Evolutionary conservation across 2,113 vertebrate species (phyloP), one percentile per base, ranked within the genome.

Genomic region (Mystacornis crossleyi): DNA sequence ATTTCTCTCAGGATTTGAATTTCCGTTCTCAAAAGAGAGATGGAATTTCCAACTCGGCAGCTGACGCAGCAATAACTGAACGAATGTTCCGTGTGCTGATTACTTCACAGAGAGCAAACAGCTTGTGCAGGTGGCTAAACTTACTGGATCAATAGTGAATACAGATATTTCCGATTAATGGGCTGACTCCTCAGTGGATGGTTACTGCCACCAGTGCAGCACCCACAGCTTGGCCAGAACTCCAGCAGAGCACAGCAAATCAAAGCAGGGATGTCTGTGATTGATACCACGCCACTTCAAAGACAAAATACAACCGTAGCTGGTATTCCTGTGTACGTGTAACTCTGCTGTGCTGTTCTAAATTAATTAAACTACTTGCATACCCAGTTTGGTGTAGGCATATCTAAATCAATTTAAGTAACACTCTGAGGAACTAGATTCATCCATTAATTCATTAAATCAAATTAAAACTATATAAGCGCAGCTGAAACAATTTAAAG

Each of bases 371-470:
- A 50, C 61, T 86, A 70, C 33, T 61, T 95, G 50, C 24, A 73
- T 73, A 88, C 18, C 25, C 48, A 86, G 10, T 55, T 90, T 60
- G 58, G 15, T 43, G n/a, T 12, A 89, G 75, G 81, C 9, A 40
- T 23, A 86, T 42, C 92, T 77, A 74, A 93, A 90, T 66, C 17
- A 40, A 62, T 77, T 88, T 83, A 61, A 90, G 18, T 60, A 88
- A 90, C 66, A 77, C 64, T 89, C 65, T 47, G 47, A 88, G 51
- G 54, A 81, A 81, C 83, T 74, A 90, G 36, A 88, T 71, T 78
- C 8, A 90, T 83, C 72, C 48, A 86, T 85, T 73, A 86, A 94
- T 90, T 88, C 82, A 93, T 86, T 91, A 85, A 61, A 88, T 82
- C 72, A 90, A 65, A 87, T 78, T 90, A 93, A 73, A 93, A 62